These are phyloP conservation scores for Drosophila arizonae DNA, from an alignment of 1,140 invertebrate species.

Conservation along the genomic window DNA sequence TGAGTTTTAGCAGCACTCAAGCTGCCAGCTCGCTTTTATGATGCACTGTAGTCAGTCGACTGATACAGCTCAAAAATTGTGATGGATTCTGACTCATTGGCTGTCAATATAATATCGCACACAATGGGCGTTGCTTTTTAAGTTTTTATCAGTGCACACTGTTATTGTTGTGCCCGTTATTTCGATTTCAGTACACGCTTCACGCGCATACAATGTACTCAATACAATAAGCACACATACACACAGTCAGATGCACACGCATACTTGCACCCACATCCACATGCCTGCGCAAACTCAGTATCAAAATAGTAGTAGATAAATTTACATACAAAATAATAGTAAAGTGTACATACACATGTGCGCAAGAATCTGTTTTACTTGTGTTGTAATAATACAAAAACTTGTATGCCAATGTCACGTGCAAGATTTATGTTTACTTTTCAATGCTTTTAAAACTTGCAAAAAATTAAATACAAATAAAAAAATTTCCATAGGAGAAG, in stretches of 20 bases:
- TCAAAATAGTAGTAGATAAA: slow-evolving; percentile 59
- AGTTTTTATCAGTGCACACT: slow-evolving; percentile 60
- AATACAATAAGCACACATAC: slow-evolving; percentile 15
- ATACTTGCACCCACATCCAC: slow-evolving; percentile 12
- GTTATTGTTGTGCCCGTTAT: slow-evolving; percentile 20
- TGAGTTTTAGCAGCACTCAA: slow-evolving; percentile 5
- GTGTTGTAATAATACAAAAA: slow-evolving; percentile 34
- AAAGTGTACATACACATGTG: slow-evolving; percentile 19
- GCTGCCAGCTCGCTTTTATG: slow-evolving; percentile 1
- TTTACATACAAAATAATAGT: slow-evolving; percentile 45
- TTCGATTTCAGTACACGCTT: slow-evolving; percentile 57
- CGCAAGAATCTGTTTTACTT: not conserved
- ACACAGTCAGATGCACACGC: slow-evolving; percentile 9
- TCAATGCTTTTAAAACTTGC: slow-evolving; percentile 5
- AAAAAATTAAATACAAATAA: not conserved
- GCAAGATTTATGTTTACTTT: slow-evolving; percentile 29
- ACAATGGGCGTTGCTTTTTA: slow-evolving; percentile 49
- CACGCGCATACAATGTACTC: slow-evolving; percentile 31
- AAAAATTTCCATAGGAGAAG: slow-evolving; percentile 25
- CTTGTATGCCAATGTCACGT: slow-evolving; percentile 40
- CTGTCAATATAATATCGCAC: slow-evolving; percentile 42
- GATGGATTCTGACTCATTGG: slow-evolving; percentile 42
- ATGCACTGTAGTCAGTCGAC: slow-evolving; percentile 10
- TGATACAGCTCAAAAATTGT: slow-evolving; percentile 29
- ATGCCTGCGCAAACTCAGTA: slow-evolving; percentile 65